Conservation (phyloP, 2,797 vertebrate species). For the Acanthis flammea region DNA sequence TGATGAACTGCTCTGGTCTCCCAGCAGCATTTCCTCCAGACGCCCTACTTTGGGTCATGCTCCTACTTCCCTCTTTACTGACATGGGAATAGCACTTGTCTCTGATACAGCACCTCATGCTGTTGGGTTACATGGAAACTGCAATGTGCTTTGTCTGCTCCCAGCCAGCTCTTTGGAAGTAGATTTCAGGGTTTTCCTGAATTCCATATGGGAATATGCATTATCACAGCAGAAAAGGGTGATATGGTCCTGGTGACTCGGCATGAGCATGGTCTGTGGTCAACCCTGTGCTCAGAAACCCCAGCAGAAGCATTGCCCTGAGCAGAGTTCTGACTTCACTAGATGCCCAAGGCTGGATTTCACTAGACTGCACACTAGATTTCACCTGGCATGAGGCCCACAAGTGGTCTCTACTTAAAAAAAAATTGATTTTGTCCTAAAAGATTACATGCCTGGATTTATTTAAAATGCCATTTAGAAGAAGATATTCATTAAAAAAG, state of each 20-base stretch:
- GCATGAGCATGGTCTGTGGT: rapidly evolving
- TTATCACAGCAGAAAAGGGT: neutral
- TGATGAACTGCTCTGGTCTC: neutral
- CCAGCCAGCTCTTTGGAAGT: neutral
- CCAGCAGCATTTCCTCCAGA: neutral
- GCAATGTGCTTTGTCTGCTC: neutral
- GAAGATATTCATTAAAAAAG: constrained; percentile 11
- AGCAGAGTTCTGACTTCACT: neutral
- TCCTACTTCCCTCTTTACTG: neutral
- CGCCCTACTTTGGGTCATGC: rapidly evolving
- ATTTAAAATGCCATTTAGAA: constrained; percentile 35
- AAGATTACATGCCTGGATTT: constrained; percentile 44
- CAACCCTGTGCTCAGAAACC: neutral
- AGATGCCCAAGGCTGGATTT: neutral
- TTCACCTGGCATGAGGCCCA: neutral
- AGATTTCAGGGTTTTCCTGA: neutral
- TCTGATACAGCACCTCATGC: neutral
- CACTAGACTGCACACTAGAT: neutral
- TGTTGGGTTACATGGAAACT: neutral
- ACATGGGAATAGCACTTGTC: neutral
- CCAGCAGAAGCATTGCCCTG: neutral
- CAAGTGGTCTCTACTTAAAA: neutral
- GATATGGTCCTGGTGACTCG: rapidly evolving
- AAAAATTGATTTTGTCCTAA: constrained; percentile 13
- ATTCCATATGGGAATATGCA: rapidly evolving